These are phyloP conservation scores for Podarcis raffonei DNA, from an alignment of 2,113 vertebrate genomes.

Conservation along the genomic window DNA sequence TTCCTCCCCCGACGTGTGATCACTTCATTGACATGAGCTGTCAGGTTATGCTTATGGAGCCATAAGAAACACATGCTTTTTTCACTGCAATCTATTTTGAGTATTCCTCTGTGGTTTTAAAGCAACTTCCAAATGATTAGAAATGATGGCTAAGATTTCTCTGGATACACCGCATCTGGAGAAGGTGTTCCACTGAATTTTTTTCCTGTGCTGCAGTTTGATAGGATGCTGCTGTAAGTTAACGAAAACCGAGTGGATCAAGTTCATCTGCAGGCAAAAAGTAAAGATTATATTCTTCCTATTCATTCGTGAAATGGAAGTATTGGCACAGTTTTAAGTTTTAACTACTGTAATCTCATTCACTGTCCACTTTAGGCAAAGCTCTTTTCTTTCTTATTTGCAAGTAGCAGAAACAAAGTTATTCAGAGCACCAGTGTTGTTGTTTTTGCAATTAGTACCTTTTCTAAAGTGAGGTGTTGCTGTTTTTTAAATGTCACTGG, in stretches of 20 bases:
- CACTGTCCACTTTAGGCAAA: conserved; percentile 17
- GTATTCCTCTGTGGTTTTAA: conserved; percentile 29
- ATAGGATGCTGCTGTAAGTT: conserved; percentile 49
- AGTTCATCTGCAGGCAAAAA: conserved; percentile 35
- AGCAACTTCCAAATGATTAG: conserved; percentile 41
- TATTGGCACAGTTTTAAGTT: conserved; percentile 21
- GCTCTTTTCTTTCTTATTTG: conserved; percentile 31
- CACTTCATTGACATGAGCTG: conserved; percentile 48
- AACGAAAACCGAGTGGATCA: conserved; percentile 55
- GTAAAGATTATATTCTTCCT: not conserved
- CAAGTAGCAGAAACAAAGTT: conserved; percentile 34
- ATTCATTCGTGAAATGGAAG: not conserved
- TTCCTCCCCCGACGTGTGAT: conserved; percentile 26
- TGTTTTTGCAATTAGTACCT: conserved; percentile 27
- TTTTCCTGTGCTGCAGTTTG: conserved; percentile 43
- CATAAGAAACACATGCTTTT: conserved; percentile 11
- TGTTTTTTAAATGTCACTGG: conserved; percentile 40
- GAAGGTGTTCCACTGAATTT: conserved; percentile 53
- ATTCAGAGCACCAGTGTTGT: conserved; percentile 22
- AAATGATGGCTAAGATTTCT: not conserved
- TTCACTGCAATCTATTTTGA: conserved; percentile 27
- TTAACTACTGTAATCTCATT: not conserved
- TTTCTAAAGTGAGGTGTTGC: conserved; percentile 38
- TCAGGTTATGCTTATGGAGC: conserved; percentile 2
- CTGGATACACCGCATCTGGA: conserved; percentile 1